Base-by-base conservation (phyloP, 23 tunicate species). In the Trididemnum miniatum region DNA sequence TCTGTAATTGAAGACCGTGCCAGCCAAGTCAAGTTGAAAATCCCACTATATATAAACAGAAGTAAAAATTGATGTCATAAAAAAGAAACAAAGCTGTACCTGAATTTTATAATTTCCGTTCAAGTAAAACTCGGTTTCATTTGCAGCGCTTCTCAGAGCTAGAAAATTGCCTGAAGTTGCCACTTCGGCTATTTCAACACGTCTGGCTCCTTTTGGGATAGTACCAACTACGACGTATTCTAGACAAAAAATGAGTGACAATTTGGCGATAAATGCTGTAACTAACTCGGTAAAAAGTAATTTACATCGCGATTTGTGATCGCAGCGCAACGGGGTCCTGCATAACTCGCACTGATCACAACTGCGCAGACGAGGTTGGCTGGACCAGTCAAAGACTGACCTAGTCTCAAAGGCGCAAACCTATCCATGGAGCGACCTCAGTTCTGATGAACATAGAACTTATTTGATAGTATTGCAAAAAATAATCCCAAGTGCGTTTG, bases 21-120 rank as follows among this genome's bases (percentile, higher is more conserved):
- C 96, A 40, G 96, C 96, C 25, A 90, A 71, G 24, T 85, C 51
- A 37, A 90, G 85, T 44, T 75, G 88, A 40, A 82, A 49, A 62
- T 90, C 89, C 89, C 89, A 85, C 96, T 90, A 66, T 12, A 88
- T 7, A 26, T 9, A 73, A 67, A 62, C 26, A 5, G 28, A 44
- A 44, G 54, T 9, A 44, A 44, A 44, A 44, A 44, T 9, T 7
- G 54, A 44, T 7, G 54, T 15, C 9, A 44, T 15, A 44, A 44
- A 7, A 26, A 62, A 62, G n/a, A 22, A 62, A 24, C 28, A 12
- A 62, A 62, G 4, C n/a, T 24, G 27, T 79, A 89, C 95, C 75
- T 89, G 95, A 15, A 89, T 89, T 85, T 71, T 89, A 32, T 89
- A 89, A 51, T 85, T 83, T 15, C 96, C 96, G 49, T 90, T 90